phyloP scores from a whole-genome alignment of 2,113 vertebrate species.

The human region DNA sequence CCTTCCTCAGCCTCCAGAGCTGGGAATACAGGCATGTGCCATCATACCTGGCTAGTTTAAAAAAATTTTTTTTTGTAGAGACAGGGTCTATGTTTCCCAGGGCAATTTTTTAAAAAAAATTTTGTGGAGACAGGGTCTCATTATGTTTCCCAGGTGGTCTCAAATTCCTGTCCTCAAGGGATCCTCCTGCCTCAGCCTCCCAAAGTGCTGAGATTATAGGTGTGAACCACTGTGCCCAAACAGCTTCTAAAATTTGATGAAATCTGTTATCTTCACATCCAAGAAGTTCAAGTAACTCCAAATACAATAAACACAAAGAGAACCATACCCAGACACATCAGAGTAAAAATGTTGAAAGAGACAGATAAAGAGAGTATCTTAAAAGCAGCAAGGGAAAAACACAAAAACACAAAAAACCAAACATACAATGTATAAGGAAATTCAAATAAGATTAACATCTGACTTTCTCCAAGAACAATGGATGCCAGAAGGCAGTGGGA shows the following conservation, averaged over 20 bases:
- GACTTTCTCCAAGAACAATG: neutral
- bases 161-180: neutral
- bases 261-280: neutral
- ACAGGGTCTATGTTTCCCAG: neutral
- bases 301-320: neutral
- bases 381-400: neutral
- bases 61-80: neutral
- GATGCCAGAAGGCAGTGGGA: neutral
- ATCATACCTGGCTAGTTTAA: neutral
- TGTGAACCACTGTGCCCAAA: neutral
- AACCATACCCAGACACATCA: neutral
- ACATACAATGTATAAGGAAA: neutral
- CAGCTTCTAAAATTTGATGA: neutral
- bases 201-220: neutral
- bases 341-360: slow-evolving; percentile 9
- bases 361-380: slow-evolving; percentile 2
- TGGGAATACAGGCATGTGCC: neutral
- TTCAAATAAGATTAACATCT: neutral
- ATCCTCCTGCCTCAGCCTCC: neutral
- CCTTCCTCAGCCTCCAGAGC: neutral
- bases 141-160: neutral
- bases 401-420: neutral
- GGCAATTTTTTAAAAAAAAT: neutral
- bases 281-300: neutral
- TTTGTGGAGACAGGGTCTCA: neutral